Base-by-base conservation (phyloP, 2,888 invertebrate genomes). In the Ptychoptera albimana region DNA sequence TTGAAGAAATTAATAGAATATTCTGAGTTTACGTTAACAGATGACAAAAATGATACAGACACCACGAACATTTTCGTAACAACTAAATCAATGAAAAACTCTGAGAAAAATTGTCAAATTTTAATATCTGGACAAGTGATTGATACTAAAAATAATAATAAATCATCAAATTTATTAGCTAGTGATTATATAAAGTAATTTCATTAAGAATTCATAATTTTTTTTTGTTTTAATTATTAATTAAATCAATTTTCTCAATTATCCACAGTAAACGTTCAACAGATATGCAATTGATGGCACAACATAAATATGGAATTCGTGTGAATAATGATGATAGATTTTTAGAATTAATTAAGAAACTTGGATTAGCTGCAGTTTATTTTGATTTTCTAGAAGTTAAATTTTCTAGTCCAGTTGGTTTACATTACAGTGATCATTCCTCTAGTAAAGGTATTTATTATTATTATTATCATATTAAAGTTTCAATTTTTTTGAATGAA, bases 331-430 rank as follows among this genome's bases (percentile, higher is more conserved):
- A 68, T 42, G 51, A 57, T 15, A 66, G 67, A 47, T 74, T 75
- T 68, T 63, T 66, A 41, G 68, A 71, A 37, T 67, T 77, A 47
- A 69, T 77, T 50, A 53, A 66, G 11, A 72, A 74, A 46, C 61
- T 85, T 2, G 81, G 82, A 2, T 67, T 71, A 51, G 79, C 81
- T 0, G 75, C 77, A 1, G 75, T 73, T 0, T 71, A 67, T 5
- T 75, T 83, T 52, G 83, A 84, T 57, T 59, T 85, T 48, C 58
- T 83, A 8, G 75, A 80, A 54, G 73, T 75, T 2, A 81, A 77
- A 51, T 74, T 57, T 15, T 48, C 77, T 1, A 73, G 70, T 49
- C 72, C 74, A 43, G 64, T 75, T 11, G 68, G 74, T 14, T 71
- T 74, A 53, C 68, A 56, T 15, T 10, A 11, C 8, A 35, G 16